Conservation (phyloP, 2,888 invertebrate genomes). For the Eugnorisma glareosa region DNA sequence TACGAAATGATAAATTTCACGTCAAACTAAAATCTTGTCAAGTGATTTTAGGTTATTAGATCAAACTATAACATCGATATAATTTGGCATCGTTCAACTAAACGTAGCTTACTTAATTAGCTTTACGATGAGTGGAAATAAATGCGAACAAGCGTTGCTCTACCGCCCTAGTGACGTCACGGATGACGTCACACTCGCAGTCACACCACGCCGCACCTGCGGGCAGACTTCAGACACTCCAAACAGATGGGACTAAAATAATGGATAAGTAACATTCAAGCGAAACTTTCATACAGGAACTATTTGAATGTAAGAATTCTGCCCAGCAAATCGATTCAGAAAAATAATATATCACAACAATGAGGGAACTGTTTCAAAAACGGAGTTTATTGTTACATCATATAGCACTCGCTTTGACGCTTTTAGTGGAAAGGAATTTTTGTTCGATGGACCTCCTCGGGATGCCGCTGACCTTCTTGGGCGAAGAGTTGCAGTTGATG, state of each 20-base stretch:
- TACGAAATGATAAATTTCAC: constrained; percentile 77
- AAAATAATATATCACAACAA: constrained; percentile 64
- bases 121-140: constrained; percentile 80
- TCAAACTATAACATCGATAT: constrained; percentile 73
- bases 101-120: constrained; percentile 83
- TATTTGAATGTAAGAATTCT: constrained; percentile 58
- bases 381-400: constrained; percentile 68
- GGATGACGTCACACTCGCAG: constrained; percentile 56
- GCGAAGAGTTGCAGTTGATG: constrained; percentile 85
- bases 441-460: constrained; percentile 87
- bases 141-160: constrained; percentile 85
- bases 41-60: constrained; percentile 52
- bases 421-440: constrained; percentile 86
- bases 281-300: constrained; percentile 51
- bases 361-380: constrained; percentile 68
- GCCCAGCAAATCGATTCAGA: constrained; percentile 48
- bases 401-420: constrained; percentile 87
- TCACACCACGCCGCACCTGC: constrained; percentile 67
- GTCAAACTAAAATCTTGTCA: constrained; percentile 72
- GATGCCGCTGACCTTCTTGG: constrained; percentile 88
- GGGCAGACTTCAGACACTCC: constrained; percentile 58
- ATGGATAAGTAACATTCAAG: constrained; percentile 48
- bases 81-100: constrained; percentile 89
- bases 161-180: constrained; percentile 67
- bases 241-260: constrained; percentile 53